These are phyloP conservation scores for Meloe dianella DNA, from an alignment of 2,888 invertebrate species.

Conservation along the genomic window DNA sequence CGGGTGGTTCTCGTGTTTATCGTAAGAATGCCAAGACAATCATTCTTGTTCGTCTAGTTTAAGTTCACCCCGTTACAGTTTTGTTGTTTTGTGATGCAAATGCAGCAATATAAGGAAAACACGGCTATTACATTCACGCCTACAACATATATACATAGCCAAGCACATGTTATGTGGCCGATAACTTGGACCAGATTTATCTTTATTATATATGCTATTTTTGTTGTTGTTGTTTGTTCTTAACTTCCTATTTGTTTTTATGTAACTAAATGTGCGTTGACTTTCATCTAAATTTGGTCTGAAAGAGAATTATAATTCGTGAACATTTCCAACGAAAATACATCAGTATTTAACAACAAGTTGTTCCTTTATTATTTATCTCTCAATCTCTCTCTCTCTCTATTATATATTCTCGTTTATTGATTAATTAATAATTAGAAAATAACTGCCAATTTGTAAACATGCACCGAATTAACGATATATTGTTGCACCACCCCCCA, in stretches of 20 bases:
- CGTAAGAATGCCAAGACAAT: background rate
- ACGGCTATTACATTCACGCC: conserved; percentile 50
- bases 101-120: conserved; percentile 49
- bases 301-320: background rate
- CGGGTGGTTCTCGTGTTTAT: too few relatives aligned
- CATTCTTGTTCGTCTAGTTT: conserved; percentile 10
- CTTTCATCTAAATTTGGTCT: conserved; percentile 3
- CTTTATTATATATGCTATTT: conserved; percentile 41
- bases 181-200: conserved; percentile 39
- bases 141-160: conserved; percentile 46
- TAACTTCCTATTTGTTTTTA: conserved; percentile 20
- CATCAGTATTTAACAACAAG: conserved; percentile 32
- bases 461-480: conserved; percentile 26
- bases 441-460: conserved; percentile 21
- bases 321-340: conserved; percentile 15
- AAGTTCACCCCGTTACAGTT: conserved; percentile 32
- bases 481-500: conserved; percentile 29
- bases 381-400: background rate
- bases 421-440: background rate
- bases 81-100: conserved; percentile 50
- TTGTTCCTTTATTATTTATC: conserved; percentile 26
- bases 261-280: background rate
- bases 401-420: conserved; percentile 6
- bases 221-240: conserved; percentile 18
- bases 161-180: conserved; percentile 38